A percentile compares a stretch with the other conserved stretches of the same genome.
Evolutionary conservation across 2,113 vertebrate species (phyloP).

Genomic region (Hirundichthys speculiger): DNA sequence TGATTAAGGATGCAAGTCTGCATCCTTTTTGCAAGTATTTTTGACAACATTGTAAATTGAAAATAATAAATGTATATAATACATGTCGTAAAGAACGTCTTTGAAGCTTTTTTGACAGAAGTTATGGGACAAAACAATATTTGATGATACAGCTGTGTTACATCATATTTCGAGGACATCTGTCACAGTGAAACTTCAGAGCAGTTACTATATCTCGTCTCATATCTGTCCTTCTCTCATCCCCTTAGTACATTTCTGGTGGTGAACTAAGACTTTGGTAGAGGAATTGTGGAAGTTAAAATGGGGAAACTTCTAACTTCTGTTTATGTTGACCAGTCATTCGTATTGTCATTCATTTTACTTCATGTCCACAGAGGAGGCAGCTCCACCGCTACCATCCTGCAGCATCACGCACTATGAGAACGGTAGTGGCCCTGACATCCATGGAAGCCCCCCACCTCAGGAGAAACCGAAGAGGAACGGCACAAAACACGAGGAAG

Average conservation of each 20-base stretch:
- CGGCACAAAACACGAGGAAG: slow-evolving; percentile 85
- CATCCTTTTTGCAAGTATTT: no score
- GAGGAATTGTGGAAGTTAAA: neutral
- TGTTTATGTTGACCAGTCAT: neutral
- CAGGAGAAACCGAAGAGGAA: slow-evolving; percentile 92
- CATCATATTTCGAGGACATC: no score
- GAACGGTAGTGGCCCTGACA: slow-evolving; percentile 80
- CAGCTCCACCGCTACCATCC: slow-evolving; percentile 78
- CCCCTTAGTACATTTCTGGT: neutral
- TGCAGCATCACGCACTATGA: slow-evolving; percentile 87
- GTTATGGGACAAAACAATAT: no score
- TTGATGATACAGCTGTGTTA: no score
- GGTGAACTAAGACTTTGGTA: no score
- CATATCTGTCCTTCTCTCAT: neutral
- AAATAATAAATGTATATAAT: no score
- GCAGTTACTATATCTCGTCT: neutral
- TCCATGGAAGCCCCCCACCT: slow-evolving; percentile 75
- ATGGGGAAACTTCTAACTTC: no score
- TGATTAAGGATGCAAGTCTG: no score
- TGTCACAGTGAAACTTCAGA: no score
- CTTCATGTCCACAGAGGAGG: slow-evolving; percentile 74
- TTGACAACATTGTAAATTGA: no score
- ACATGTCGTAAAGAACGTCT: no score
- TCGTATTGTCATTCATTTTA: neutral
- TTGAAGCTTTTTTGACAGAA: no score